Percentiles rank a stretch among this genome's conserved stretches.
phyloP scores from a whole-genome alignment of 1,140 invertebrate species.

The Gryllus bimaculatus region DNA sequence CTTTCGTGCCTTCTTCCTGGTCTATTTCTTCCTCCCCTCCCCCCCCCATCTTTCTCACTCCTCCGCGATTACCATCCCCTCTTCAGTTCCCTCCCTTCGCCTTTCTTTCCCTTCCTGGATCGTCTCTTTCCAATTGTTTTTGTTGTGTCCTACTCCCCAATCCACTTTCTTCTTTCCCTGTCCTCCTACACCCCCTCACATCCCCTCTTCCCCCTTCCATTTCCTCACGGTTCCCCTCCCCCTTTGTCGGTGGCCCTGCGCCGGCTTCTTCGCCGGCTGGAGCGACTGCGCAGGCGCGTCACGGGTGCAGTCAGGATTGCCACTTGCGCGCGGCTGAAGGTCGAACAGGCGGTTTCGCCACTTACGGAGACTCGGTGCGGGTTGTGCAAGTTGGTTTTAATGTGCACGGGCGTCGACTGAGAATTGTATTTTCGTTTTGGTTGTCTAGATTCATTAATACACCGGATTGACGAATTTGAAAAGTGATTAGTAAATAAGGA shows the following conservation, averaged over 20 bases:
- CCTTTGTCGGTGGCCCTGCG: slow-evolving; percentile 17
- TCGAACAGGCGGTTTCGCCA: no score
- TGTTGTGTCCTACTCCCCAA: slow-evolving; percentile 11
- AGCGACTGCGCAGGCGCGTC: slow-evolving; percentile 22
- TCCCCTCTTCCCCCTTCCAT: slow-evolving; percentile 13
- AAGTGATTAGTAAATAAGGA: no score
- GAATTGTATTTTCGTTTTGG: no score
- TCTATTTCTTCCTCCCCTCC: background rate
- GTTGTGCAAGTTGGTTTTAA: background rate
- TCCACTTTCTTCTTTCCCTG: slow-evolving; percentile 10
- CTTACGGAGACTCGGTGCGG: no score
- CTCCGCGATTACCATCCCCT: no score
- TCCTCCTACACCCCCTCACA: slow-evolving; percentile 15
- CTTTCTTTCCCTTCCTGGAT: background rate
- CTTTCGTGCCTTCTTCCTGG: background rate
- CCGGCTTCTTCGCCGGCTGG: slow-evolving; percentile 23
- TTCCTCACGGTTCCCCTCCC: no score
- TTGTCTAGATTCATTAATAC: no score
- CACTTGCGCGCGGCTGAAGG: no score
- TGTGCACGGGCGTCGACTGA: background rate
- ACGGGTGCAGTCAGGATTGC: slow-evolving; percentile 23
- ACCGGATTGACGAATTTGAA: no score
- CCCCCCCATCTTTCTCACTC: background rate
- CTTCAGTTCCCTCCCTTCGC: background rate
- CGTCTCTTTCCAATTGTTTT: background rate